Evolutionary conservation across 2,888 invertebrate genomes (phyloP), one percentile per base, ranked within the genome.

Genomic region (Meliscaeva auricollis): DNA sequence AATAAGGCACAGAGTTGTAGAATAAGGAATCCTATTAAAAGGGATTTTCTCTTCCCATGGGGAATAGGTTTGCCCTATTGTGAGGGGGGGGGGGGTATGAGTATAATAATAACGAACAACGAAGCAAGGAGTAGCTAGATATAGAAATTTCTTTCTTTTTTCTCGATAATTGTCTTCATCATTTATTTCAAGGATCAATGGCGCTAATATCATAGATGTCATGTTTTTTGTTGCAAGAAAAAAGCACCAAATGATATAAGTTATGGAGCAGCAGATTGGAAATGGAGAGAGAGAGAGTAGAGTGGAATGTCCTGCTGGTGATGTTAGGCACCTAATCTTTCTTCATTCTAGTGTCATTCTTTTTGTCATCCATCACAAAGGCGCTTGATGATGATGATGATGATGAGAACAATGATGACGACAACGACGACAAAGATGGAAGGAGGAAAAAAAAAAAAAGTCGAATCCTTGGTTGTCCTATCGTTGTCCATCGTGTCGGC

Each of bases 111-210:
- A 44, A 22, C 38, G 8, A 44, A 73, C 30, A 54, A 50, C 20
- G 26, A 44, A 17, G 38, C 7, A 60, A 58, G 30, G 50, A 60
- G 52, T 78, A 13, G 46, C n/a, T n/a, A n/a, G n/a, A n/a, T n/a
- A 69, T 74, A 13, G 48, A 69, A 84, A 74, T 79, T 74, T 64
- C 52, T 64, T 22, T 64, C 58, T 64, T 35, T n/a, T 32, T 72
- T 58, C 46, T 74, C 52, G 70, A 75, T 84, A 73, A 70, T 58
- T 58, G 52, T 58, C 64, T 64, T 64, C 54, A 62, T 75, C 84
- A 80, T 80, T 84, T 66, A 80, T 80, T 84, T 84, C 70, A 66
- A 72, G 72, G 70, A 80, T 84, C 84, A 80, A 80, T 84, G 79
- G 79, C 70, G 50, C 52, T 69, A 74, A 64, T 75, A 70, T 79